These are phyloP conservation scores for Myxocyprinus asiaticus DNA, from an alignment of 2,113 vertebrate genomes.

Conservation along the genomic window DNA sequence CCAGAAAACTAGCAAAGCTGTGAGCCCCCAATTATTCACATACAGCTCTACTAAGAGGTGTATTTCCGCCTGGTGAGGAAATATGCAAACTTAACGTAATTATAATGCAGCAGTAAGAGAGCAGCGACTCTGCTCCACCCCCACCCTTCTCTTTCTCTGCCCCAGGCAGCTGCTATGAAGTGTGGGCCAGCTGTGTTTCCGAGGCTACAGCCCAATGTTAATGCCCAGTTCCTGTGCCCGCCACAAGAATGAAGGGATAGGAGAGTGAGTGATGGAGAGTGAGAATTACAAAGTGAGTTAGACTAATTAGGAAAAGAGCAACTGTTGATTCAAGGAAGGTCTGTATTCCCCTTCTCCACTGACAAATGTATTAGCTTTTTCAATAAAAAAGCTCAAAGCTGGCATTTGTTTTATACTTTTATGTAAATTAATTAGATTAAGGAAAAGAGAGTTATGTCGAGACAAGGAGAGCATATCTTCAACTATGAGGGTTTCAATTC, in stretches of 20 bases:
- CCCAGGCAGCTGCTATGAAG: slow-evolving; percentile 66
- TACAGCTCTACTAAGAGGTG: slow-evolving; percentile 51
- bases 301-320: slow-evolving; percentile 17
- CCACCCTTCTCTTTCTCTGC: slow-evolving; percentile 37
- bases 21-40: slow-evolving; percentile 34
- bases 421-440: neutral
- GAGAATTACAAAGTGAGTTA: slow-evolving; percentile 11
- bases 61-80: slow-evolving; percentile 60
- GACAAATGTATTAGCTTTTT: neutral
- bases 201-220: slow-evolving; percentile 56
- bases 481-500: too few relatives aligned
- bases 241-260: slow-evolving; percentile 63
- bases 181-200: slow-evolving; percentile 61
- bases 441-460: too few relatives aligned
- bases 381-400: neutral
- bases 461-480: too few relatives aligned
- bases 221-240: slow-evolving; percentile 66
- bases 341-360: neutral
- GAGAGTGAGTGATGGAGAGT: slow-evolving; percentile 22
- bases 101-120: slow-evolving; percentile 63
- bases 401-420: neutral
- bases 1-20: neutral
- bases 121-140: slow-evolving; percentile 56
- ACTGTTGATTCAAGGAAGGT: slow-evolving; percentile 6
- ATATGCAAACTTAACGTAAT: slow-evolving; percentile 63